Percentiles rank a stretch among this genome's conserved stretches.
phyloP scores from a whole-genome alignment of 2,888 invertebrate genomes.

The Trileptium ribeirensis region DNA sequence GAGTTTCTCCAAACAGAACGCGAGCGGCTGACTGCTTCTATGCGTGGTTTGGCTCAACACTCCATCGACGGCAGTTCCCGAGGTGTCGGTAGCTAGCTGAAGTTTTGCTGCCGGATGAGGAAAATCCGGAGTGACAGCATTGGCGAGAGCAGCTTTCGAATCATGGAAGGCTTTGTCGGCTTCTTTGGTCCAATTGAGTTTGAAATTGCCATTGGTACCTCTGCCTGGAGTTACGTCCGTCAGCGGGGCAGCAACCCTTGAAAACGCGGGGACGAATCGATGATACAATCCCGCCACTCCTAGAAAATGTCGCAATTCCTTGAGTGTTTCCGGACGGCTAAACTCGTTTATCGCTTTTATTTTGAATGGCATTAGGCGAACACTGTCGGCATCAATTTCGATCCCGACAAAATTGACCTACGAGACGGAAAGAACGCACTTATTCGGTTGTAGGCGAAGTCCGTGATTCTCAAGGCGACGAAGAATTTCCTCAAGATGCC shows the following conservation, averaged over 20 bases:
- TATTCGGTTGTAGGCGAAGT: not conserved
- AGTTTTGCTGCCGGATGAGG: not conserved
- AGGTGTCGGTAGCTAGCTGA: not conserved
- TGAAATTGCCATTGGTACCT: not conserved
- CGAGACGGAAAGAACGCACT: conserved; percentile 4
- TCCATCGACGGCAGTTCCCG: not conserved
- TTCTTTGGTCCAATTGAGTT: not conserved
- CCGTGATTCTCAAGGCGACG: too few species aligned
- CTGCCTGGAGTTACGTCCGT: not conserved
- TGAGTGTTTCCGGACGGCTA: not conserved
- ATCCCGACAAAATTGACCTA: conserved; percentile 13
- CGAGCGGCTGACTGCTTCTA: not conserved
- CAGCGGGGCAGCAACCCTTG: not conserved
- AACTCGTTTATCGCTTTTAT: not conserved
- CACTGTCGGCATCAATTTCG: not conserved
- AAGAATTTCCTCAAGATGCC: too few species aligned
- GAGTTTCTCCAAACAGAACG: conserved; percentile 9
- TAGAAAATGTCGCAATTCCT: not conserved
- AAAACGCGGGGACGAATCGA: conserved; percentile 14
- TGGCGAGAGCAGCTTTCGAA: not conserved
- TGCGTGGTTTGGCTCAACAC: not conserved
- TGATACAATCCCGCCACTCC: not conserved
- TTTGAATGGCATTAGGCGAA: not conserved
- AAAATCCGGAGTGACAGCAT: too few species aligned
- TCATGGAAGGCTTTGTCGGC: not conserved